These are phyloP conservation scores for Lumbricus terrestris DNA, from an alignment of 2,888 invertebrate species.

Conservation along the genomic window DNA sequence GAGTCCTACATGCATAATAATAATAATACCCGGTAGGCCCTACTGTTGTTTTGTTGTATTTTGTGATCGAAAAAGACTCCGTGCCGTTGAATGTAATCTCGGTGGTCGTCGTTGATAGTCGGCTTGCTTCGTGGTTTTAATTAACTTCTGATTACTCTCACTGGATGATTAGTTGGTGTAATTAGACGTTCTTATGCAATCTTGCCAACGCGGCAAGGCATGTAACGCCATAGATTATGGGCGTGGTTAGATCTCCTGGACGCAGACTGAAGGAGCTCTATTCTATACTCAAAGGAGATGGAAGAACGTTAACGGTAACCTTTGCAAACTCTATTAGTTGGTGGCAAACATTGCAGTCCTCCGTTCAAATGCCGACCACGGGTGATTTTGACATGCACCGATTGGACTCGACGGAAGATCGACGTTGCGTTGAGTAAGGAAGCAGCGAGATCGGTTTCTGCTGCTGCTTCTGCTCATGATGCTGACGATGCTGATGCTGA, in stretches of 20 bases:
- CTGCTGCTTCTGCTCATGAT: too few species aligned
- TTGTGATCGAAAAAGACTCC: neutral
- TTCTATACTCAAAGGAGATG: too few species aligned
- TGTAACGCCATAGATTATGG: neutral
- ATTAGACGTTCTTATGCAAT: neutral
- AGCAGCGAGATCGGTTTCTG: neutral
- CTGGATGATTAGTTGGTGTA: neutral
- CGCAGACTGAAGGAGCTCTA: neutral
- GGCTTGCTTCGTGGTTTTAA: neutral
- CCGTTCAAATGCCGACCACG: neutral
- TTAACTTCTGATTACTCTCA: neutral
- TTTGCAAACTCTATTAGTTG: neutral
- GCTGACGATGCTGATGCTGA: too few species aligned
- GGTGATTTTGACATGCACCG: neutral
- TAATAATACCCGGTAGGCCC: too few species aligned
- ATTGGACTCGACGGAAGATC: neutral
- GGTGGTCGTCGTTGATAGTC: neutral
- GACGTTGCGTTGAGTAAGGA: neutral
- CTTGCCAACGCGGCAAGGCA: too few species aligned
- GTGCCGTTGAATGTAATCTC: neutral
- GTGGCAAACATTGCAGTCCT: neutral
- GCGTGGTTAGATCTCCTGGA: neutral
- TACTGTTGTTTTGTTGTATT: neutral
- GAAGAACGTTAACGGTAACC: neutral
- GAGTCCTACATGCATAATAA: too few species aligned